phyloP scores from a whole-genome alignment of 2,113 vertebrate genomes.

The Sitta europaea region DNA sequence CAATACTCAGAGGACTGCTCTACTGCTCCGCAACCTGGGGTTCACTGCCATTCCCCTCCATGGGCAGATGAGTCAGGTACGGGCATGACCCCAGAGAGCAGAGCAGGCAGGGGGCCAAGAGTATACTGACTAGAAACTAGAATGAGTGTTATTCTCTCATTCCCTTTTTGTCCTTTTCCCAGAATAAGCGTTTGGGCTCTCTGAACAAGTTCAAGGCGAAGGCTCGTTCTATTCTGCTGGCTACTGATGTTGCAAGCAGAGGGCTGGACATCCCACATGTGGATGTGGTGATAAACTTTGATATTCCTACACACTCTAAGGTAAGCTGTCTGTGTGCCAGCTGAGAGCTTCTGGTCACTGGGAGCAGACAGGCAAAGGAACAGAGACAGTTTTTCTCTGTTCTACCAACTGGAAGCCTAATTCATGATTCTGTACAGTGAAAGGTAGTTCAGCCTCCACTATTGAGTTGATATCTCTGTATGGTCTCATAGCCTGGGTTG shows the following conservation, averaged over 20 bases:
- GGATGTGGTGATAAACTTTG: constrained; percentile 97
- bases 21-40: constrained; percentile 90
- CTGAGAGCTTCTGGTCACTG: background rate
- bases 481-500: background rate
- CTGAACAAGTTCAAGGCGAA: constrained; percentile 98
- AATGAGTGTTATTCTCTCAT: background rate
- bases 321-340: constrained; percentile 57
- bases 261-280: constrained; percentile 97
- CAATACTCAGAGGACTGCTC: constrained; percentile 90
- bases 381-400: background rate
- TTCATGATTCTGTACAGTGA: background rate
- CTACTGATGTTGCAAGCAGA: constrained; percentile 95
- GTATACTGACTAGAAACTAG: background rate
- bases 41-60: constrained; percentile 97
- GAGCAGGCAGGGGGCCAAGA: background rate
- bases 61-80: constrained; percentile 97
- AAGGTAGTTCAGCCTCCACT: background rate
- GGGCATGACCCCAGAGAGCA: background rate
- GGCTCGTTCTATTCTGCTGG: constrained; percentile 90
- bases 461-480: background rate
- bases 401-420: background rate
- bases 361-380: background rate
- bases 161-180: background rate
- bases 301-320: constrained; percentile 98
- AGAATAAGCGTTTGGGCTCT: constrained; percentile 93